Evolutionary conservation across 2,113 vertebrate genomes (phyloP).

Genomic region (Gymnorhina tibicen): DNA sequence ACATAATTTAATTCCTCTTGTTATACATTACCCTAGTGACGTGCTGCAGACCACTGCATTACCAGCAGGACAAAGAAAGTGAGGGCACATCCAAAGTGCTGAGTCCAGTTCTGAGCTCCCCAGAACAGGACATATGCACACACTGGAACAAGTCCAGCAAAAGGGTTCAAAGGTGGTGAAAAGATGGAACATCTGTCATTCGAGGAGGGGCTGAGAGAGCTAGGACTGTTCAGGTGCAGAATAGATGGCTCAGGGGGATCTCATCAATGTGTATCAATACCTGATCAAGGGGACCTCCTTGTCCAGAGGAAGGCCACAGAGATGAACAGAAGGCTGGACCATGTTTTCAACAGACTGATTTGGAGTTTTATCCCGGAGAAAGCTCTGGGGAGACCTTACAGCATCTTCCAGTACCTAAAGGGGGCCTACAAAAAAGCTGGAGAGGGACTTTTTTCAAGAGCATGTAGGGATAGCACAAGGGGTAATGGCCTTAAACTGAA

Average conservation of each 20-base stretch:
- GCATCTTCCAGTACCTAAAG: neutral
- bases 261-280: neutral
- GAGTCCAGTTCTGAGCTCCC: neutral
- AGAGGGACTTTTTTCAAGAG: neutral
- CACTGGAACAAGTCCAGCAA: neutral
- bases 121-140: neutral
- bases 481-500: neutral
- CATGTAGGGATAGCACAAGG: neutral
- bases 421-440: neutral
- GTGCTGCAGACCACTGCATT: neutral
- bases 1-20: neutral
- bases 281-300: neutral
- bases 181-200: neutral
- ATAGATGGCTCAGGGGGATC: neutral
- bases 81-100: neutral
- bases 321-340: neutral
- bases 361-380: neutral
- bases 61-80: neutral
- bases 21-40: neutral
- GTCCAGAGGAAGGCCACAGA: neutral
- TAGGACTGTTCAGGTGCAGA: neutral
- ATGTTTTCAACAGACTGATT: neutral
- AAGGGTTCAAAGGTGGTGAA: neutral
- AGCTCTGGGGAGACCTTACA: neutral
- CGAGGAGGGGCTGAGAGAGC: neutral